Evolutionary conservation across 30 jellyfish, hydroid and myxozoan genomes (phyloP).

Genomic region (Cassiopea xamachana): DNA sequence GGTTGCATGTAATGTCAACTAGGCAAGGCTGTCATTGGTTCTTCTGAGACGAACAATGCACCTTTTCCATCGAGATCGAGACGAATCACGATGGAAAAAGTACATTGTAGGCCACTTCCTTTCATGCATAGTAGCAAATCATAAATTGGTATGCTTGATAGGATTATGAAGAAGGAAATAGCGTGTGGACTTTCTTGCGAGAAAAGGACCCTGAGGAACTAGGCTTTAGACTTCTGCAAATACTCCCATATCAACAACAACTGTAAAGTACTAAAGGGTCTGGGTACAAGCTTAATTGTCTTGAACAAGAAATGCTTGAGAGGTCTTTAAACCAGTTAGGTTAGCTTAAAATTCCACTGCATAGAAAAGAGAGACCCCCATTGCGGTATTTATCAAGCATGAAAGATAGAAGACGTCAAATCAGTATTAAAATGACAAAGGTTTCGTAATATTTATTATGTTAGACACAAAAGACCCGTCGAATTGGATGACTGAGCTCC

Average conservation of each 20-base stretch:
- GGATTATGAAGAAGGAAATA: background rate
- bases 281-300: background rate
- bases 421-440: slow-evolving; percentile 37
- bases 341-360: slow-evolving; percentile 29
- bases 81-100: no score
- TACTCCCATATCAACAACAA: background rate
- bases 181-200: background rate
- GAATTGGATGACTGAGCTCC: slow-evolving; percentile 75
- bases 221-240: background rate
- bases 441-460: slow-evolving; percentile 36
- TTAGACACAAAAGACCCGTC: slow-evolving; percentile 62
- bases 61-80: no score
- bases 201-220: background rate
- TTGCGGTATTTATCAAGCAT: slow-evolving; percentile 50
- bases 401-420: slow-evolving; percentile 61
- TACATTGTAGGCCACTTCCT: no score
- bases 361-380: slow-evolving; percentile 56
- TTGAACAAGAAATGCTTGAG: background rate
- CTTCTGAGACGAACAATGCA: no score
- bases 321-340: slow-evolving; percentile 41
- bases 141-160: background rate
- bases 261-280: background rate
- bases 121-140: background rate
- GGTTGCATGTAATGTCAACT: no score
- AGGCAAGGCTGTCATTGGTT: no score